phyloP scores from a whole-genome alignment of 1,140 invertebrate genomes.

The Megalopta genalis region DNA sequence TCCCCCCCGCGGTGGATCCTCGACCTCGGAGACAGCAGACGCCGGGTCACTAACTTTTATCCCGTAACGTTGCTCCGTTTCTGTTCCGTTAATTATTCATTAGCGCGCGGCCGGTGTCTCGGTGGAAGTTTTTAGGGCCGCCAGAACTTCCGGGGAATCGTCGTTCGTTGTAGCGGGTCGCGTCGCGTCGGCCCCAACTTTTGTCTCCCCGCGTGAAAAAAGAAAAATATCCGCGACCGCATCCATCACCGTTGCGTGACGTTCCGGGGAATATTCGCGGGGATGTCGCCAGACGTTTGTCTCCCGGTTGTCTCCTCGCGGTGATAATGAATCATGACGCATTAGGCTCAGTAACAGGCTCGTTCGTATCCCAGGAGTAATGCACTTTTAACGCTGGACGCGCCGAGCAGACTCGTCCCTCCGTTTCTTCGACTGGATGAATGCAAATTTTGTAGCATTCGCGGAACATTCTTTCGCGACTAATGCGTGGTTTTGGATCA shows the following conservation, averaged over 20 bases:
- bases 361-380: too few relatives aligned
- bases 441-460: too few relatives aligned
- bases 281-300: not conserved
- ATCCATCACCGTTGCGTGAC: not conserved
- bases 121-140: constrained; percentile 9
- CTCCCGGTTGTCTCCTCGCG: not conserved
- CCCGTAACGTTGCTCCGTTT: constrained; percentile 20
- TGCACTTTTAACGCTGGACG: too few relatives aligned
- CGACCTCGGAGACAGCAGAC: not conserved
- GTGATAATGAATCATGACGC: not conserved
- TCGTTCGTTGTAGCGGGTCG: not conserved
- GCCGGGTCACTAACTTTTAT: constrained; percentile 31
- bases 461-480: too few relatives aligned
- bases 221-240: not conserved
- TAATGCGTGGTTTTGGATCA: too few relatives aligned
- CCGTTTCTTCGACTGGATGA: too few relatives aligned
- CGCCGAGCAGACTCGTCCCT: too few relatives aligned
- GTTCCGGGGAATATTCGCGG: not conserved
- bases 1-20: not conserved
- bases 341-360: not conserved
- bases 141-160: not conserved
- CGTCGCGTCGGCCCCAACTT: not conserved
- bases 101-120: constrained; percentile 1
- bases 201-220: too few relatives aligned
- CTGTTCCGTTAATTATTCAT: constrained; percentile 42